phyloP scores from a whole-genome alignment of 2,797 vertebrate species.

The Anomalospiza imberbis region DNA sequence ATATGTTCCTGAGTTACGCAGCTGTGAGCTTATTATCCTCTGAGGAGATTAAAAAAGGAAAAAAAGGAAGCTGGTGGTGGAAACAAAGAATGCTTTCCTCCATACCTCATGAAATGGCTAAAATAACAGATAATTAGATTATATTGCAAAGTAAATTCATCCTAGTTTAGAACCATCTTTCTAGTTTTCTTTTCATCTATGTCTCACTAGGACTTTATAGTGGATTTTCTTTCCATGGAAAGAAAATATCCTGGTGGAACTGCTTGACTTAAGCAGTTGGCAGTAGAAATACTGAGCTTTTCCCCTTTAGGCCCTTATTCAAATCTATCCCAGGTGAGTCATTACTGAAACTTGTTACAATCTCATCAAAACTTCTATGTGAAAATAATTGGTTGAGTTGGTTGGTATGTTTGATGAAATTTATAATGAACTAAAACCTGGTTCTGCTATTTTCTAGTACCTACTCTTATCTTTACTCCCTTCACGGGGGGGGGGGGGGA shows the following conservation, averaged over 20 bases:
- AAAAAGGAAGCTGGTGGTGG: not conserved
- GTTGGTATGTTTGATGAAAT: not conserved
- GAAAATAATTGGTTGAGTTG: not conserved
- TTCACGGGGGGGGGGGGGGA: not conserved
- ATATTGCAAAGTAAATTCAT: constrained; percentile 44
- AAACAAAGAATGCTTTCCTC: constrained; percentile 33
- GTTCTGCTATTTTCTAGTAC: not conserved
- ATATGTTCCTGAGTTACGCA: not conserved
- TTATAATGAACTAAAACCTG: not conserved
- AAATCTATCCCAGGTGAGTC: constrained; percentile 12
- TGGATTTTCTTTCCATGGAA: constrained; percentile 5
- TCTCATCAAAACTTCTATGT: not conserved
- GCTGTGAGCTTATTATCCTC: constrained; percentile 27
- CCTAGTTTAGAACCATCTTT: constrained; percentile 3
- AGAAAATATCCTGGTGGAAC: not conserved
- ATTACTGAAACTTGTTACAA: not conserved
- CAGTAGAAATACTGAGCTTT: not conserved
- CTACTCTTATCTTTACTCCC: not conserved
- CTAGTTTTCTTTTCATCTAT: not conserved
- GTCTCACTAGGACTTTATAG: not conserved
- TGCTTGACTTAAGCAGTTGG: not conserved
- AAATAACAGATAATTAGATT: constrained; percentile 57
- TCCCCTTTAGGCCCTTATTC: not conserved
- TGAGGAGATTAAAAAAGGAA: not conserved
- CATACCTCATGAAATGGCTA: constrained; percentile 30